These are phyloP conservation scores for Aptenodytes forsteri DNA, from an alignment of 2,113 vertebrate species.

Conservation along the genomic window DNA sequence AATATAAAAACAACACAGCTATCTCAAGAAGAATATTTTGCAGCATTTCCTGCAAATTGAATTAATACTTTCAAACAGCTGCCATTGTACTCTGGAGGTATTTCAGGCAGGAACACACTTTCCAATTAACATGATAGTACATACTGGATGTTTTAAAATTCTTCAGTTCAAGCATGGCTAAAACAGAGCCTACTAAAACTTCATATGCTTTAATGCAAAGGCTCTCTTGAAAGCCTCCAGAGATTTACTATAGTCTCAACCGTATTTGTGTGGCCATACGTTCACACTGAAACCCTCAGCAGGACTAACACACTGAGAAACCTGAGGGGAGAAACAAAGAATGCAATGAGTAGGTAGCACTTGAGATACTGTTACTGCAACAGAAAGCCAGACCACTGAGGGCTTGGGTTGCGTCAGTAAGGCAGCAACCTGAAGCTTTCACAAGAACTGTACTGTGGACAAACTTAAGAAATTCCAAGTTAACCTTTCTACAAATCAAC, in stretches of 20 bases:
- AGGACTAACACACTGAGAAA: background rate
- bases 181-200: background rate
- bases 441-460: background rate
- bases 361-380: background rate
- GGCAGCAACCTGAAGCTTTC: background rate
- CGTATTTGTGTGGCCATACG: rapidly evolving
- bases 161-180: background rate
- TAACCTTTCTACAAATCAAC: background rate
- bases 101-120: background rate
- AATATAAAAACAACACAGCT: background rate
- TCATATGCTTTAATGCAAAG: background rate
- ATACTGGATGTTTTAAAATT: background rate
- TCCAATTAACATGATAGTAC: background rate
- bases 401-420: background rate
- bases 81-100: background rate
- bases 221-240: background rate
- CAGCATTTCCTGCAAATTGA: background rate
- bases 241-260: background rate
- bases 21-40: background rate
- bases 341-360: background rate
- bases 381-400: background rate
- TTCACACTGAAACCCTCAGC: background rate
- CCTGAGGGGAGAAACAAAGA: background rate
- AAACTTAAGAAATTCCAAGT: background rate
- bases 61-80: background rate